These are phyloP conservation scores for Opisthocomus hoazin DNA, from an alignment of 2,113 vertebrate species.

Conservation along the genomic window DNA sequence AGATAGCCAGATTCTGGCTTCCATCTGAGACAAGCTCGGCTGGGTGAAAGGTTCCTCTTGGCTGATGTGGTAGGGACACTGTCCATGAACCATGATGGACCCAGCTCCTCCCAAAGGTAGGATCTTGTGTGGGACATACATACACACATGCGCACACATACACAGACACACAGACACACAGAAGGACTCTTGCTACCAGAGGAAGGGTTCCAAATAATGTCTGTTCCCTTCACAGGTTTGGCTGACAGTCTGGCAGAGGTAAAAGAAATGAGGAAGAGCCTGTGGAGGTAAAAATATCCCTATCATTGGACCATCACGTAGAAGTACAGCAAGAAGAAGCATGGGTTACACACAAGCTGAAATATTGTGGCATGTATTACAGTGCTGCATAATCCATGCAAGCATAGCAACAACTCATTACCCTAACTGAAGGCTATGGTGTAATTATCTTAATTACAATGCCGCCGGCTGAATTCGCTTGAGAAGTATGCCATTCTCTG, in stretches of 20 bases:
- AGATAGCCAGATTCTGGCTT: neutral
- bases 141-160: too few relatives aligned
- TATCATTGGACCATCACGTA: neutral
- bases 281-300: constrained; percentile 2
- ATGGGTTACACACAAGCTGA: neutral
- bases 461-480: constrained; percentile 6
- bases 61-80: neutral
- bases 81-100: neutral
- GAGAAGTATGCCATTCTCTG: constrained; percentile 18
- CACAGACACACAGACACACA: neutral
- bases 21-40: constrained; percentile 7
- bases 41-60: neutral
- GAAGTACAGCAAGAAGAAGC: constrained; percentile 22
- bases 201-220: neutral
- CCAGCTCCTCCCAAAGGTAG: neutral
- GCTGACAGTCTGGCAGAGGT: neutral
- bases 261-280: neutral
- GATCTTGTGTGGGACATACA: too few relatives aligned
- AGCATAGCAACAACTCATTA: constrained; percentile 1
- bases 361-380: constrained; percentile 34
- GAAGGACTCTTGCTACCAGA: neutral
- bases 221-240: neutral
- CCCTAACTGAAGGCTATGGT: constrained; percentile 10
- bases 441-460: constrained; percentile 44
- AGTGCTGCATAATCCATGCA: constrained; percentile 4